Evolutionary conservation across 2,888 invertebrate genomes (phyloP), one percentile per base, ranked within the genome.

Genomic region (Cordilura impudica): DNA sequence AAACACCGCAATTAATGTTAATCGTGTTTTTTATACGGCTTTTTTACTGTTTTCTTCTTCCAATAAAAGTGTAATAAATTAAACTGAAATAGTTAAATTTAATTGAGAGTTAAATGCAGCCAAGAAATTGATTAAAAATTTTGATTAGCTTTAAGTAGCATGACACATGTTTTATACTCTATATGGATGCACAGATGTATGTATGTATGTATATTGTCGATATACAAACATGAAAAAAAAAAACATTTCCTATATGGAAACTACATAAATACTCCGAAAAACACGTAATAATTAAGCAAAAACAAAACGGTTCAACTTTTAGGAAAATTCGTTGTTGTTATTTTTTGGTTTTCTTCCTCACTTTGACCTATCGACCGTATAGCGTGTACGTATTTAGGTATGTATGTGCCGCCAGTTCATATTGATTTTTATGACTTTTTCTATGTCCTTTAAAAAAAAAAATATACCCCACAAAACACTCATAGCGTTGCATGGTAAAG

Each of bases 311-410:
- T 1, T 29, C 23, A 29, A 43, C 21, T 39, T 65, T 21, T 21
- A 39, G 29, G 12, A 66, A 73, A 51, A 58, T 66, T 51, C 65
- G n/a, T 12, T 51, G 10, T 19, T n/a, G 16, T 5, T 47, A 66
- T 66, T 51, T 2, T 43, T 10, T 10, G 35, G 31, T 58, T 14
- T 49, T 45, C 14, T 56, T 23, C 26, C 21, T 54, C 71, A 63
- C 63, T 71, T 82, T 83, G 83, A 83, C 83, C 83, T 81, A 82
- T 83, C 82, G 82, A 82, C 83, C 82, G 82, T 82, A 79, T 83
- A 82, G 76, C 69, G 74, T 81, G 79, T 65, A 71, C 35, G 51
- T 43, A n/a, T n/a, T n/a, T n/a, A n/a, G n/a, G n/a, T n/a, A n/a
- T n/a, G n/a, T n/a, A n/a, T n/a, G n/a, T n/a, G n/a, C n/a, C n/a